Evolutionary conservation across 1,140 invertebrate genomes (phyloP).

Genomic region (Lerema accius): DNA sequence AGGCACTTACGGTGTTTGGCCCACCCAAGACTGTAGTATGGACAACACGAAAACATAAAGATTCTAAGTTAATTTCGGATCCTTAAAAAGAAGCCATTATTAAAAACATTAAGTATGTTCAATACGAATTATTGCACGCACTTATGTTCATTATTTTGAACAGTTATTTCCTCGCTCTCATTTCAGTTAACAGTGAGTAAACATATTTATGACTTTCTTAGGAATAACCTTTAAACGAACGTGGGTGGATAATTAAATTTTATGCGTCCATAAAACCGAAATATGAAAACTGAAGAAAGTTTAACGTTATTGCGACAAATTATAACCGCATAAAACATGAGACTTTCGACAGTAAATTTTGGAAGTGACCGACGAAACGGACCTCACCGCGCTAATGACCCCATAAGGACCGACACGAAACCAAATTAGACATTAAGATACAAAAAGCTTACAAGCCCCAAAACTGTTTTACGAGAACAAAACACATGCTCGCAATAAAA

Average conservation of each 20-base stretch:
- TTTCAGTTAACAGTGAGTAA: slow-evolving; percentile 13
- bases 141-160: background rate
- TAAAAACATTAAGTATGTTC: slow-evolving; percentile 7
- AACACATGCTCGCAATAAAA: slow-evolving; percentile 74
- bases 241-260: slow-evolving; percentile 32
- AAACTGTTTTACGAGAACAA: slow-evolving; percentile 74
- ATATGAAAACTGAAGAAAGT: slow-evolving; percentile 40
- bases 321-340: slow-evolving; percentile 50
- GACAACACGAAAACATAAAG: too few species aligned
- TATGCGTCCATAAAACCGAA: slow-evolving; percentile 34
- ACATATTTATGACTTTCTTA: slow-evolving; percentile 14
- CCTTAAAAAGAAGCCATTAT: too few species aligned
- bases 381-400: slow-evolving; percentile 62
- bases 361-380: slow-evolving; percentile 40
- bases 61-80: too few species aligned
- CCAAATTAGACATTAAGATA: slow-evolving; percentile 72
- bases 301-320: slow-evolving; percentile 53
- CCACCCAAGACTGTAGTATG: too few species aligned
- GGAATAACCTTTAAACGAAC: slow-evolving; percentile 26
- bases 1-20: too few species aligned
- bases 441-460: slow-evolving; percentile 67
- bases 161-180: slow-evolving; percentile 18
- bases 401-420: slow-evolving; percentile 60
- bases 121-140: background rate
- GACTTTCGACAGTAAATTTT: slow-evolving; percentile 54